Conservation (phyloP, 2,888 invertebrate species). For the Microdon myrmicae region DNA sequence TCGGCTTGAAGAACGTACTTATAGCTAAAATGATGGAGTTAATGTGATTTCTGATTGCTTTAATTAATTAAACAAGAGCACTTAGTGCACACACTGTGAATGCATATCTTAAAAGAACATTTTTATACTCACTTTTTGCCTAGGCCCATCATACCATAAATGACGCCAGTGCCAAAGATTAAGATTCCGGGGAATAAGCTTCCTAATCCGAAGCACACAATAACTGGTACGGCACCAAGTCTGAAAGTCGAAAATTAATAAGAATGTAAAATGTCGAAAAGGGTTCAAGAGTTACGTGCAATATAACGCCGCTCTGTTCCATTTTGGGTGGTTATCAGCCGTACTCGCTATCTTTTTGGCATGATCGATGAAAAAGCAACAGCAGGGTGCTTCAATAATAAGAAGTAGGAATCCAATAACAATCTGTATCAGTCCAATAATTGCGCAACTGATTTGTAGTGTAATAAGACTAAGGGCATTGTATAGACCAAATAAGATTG, state of each 20-base stretch:
- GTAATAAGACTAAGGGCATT: constrained; percentile 77
- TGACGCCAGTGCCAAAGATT: constrained; percentile 86
- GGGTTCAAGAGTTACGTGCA: constrained; percentile 75
- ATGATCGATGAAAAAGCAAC: constrained; percentile 95
- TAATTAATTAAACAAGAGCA: constrained; percentile 39
- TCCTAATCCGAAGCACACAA: constrained; percentile 79
- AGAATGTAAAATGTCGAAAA: background rate
- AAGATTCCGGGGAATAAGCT: constrained; percentile 89
- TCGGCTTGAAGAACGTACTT: background rate
- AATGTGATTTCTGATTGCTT: constrained; percentile 4
- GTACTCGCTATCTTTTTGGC: constrained; percentile 86
- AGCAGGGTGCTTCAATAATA: constrained; percentile 94
- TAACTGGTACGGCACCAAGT: constrained; percentile 81
- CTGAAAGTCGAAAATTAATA: constrained; percentile 68
- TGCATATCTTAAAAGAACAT: background rate
- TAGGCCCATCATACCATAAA: constrained; percentile 94
- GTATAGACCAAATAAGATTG: constrained; percentile 83
- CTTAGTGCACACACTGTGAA: constrained; percentile 27
- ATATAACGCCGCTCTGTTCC: constrained; percentile 89
- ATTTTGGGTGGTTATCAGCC: constrained; percentile 86
- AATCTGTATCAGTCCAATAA: constrained; percentile 88
- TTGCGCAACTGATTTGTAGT: constrained; percentile 73
- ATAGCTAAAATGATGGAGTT: background rate
- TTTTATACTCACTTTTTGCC: constrained; percentile 88
- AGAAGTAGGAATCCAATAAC: constrained; percentile 88